Evolutionary conservation across 1,140 invertebrate species (phyloP), one percentile per base, ranked within the genome.

Genomic region (Micrasema minimum): DNA sequence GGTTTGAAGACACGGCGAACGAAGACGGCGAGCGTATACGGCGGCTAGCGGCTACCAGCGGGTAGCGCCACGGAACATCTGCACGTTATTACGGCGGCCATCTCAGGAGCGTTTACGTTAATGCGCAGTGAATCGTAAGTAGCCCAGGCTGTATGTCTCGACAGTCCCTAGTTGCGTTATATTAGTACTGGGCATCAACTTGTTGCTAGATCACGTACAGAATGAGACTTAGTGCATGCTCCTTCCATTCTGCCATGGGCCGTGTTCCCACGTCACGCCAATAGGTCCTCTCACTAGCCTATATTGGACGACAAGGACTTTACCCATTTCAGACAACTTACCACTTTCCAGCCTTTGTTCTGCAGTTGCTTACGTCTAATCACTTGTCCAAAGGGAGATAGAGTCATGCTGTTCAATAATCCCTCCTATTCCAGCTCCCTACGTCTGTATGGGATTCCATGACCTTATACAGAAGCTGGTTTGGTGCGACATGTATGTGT

Each of bases 91-190:
- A 64, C 61, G 31, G 61, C 65, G 61, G 45, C 11, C 46, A 14
- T 12, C 66, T 57, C 61, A 38, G 51, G 66, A 69, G 38, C 61
- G 67, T 69, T 65, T 53, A 37, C 62, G 48, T 38, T 64, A 16
- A 48, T 66, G 55, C 41, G 66, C 72, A 48, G 68, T 53, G 43
- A 75, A 75, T 75, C 72, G 72, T 75, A 75, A 75, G 72, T 75
- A 75, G 72, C 59, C 65, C 72, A 69, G 72, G 71, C 72, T 71
- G 72, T 59, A 67, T 74, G 69, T 71, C 69, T 70, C 69, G 69
- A 71, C 65, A 75, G 72, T 75, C 59, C 53, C 66, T 72, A 72
- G 72, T 73, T 71, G 55, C 72, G 72, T 67, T 74, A 66, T 73
- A 48, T 23, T 66, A 72, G 46, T 46, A 23, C 69, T 71, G 72